Base-by-base conservation (phyloP, 2,888 invertebrate species). In the Acheta domesticus region DNA sequence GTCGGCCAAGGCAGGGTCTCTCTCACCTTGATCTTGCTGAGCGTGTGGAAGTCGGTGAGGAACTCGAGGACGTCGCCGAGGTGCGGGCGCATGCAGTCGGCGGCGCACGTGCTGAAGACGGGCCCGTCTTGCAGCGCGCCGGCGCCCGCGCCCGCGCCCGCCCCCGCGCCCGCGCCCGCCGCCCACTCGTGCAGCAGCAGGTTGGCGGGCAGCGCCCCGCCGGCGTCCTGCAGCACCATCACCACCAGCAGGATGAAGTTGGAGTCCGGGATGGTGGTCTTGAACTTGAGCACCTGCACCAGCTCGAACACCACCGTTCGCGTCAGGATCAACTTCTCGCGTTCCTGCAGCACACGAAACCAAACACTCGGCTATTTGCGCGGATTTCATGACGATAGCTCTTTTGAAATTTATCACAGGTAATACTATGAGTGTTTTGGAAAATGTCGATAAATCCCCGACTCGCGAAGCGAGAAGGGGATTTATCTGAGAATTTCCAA, bases 211-310 rank as follows among this genome's bases (percentile, higher is more conserved):
- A 99, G 89, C 2, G 92, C 91, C 14, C 96, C 96, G n/a, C 96
- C 96, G n/a, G 93, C 92, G 88, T 97, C 96, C 91, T 98, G 96
- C 82, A 96, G 87, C 81, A 95, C 92, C 84, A 96, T 93, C 84
- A 94, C 95, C 79, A 99, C 93, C 21, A 99, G 90, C 86, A 97
- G 91, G 74, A 99, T 89, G 81, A 99, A 92, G 89, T 99, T 99
- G 77, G 95, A 93, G 86, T 99, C 98, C 0, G 98, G 98, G 83
- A 99, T 93, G 62, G 93, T 93, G 16, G 94, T 94, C 89, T 99
- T 99, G 86, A 99, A 98, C 86, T 98, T 95, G 81, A 99, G 89
- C 0, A 97, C 98, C 86, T 98, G 97, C 77, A 98, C 93, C 83
- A 99, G 89, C 88, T 99, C 99, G 86, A 93, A 96, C 75, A 98